Percentiles rank a stretch among this genome's conserved stretches.
These are phyloP conservation scores for Stenopsyche tienmushanensis DNA, from an alignment of 1,140 invertebrate species.

Conservation along the genomic window DNA sequence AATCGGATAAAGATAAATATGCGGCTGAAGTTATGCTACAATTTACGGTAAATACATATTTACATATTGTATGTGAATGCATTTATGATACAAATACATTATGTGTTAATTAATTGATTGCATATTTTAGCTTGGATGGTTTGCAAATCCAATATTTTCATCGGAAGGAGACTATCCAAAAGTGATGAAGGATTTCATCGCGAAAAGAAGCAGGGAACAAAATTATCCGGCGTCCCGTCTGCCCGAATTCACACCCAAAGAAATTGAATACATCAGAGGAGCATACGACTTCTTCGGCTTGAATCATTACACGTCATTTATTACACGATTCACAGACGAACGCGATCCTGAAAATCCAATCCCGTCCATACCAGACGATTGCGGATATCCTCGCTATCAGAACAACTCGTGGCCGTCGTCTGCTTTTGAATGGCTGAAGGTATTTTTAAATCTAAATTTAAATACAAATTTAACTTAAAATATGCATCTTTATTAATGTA, in stretches of 20 bases:
- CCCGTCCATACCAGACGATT: conserved; percentile 35
- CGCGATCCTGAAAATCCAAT: conserved; percentile 10
- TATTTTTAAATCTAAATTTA: conserved; percentile 6
- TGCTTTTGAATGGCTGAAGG: conserved; percentile 38
- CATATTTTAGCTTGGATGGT: conserved; percentile 44
- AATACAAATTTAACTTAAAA: neutral
- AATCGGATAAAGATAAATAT: conserved; percentile 49
- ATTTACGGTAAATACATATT: conserved; percentile 45
- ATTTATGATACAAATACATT: too few relatives aligned
- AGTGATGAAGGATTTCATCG: conserved; percentile 44
- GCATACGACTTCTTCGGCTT: conserved; percentile 48
- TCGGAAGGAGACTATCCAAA: conserved; percentile 45
- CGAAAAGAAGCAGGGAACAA: conserved; percentile 45
- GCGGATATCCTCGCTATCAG: conserved; percentile 35
- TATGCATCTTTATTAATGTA: neutral
- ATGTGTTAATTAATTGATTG: neutral
- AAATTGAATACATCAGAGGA: conserved; percentile 59
- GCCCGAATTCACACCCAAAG: conserved; percentile 47
- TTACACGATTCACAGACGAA: conserved; percentile 35
- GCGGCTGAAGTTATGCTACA: conserved; percentile 51
- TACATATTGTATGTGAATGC: too few relatives aligned
- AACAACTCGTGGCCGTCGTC: conserved; percentile 39
- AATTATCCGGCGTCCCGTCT: conserved; percentile 45
- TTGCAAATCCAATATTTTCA: conserved; percentile 45
- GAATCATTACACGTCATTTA: conserved; percentile 41